Evolutionary conservation across 2,797 vertebrate genomes (phyloP), one percentile per base, ranked within the genome.

Genomic region (Alcedo quadribrachys): DNA sequence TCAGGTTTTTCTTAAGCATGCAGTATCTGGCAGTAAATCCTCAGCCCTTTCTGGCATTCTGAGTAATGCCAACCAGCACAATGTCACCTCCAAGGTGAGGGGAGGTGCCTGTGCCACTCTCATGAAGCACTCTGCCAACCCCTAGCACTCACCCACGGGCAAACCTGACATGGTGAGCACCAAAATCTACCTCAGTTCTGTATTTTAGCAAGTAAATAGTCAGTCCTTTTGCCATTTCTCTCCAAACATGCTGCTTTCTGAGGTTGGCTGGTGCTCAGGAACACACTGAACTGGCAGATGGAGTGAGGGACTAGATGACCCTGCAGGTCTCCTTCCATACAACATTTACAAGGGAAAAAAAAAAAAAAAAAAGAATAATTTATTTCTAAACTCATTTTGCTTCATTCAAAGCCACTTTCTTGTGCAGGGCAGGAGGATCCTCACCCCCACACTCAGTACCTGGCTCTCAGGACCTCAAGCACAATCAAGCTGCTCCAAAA

Each of bases 61-160:
- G 28, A 46, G 5, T 0, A 33, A 33, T 1, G 3, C 9, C 4
- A 2, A 16, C 12, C 57, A 21, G 76, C 1, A 0, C 1, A 24
- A 35, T 8, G 18, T 3, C 66, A 33, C 6, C 70, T 46, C 16
- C 81, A 67, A 3, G 4, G 2, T 30, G 15, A 51, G 15, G 25
- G 68, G 82, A 15, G 3, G 0, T 24, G 51, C 16, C 45, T 42
- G 43, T 51, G 4, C 2, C 10, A 11, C 33, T 46, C 35, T 7
- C 1, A 5, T 3, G 20, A 37, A 74, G 48, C 35, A 33, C 0
- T 1, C 32, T 76, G 67, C 37, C 45, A 15, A 9, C 46, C 15
- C 43, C 37, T 6, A n/a, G 54, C 11, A 30, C n/a, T 55, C 14
- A 22, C 4, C 27, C 84, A 30, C 12, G 33, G 55, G 1, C 79